Evolutionary conservation across 2,797 vertebrate genomes (phyloP).

Genomic region (Eurystomus glaucurus): DNA sequence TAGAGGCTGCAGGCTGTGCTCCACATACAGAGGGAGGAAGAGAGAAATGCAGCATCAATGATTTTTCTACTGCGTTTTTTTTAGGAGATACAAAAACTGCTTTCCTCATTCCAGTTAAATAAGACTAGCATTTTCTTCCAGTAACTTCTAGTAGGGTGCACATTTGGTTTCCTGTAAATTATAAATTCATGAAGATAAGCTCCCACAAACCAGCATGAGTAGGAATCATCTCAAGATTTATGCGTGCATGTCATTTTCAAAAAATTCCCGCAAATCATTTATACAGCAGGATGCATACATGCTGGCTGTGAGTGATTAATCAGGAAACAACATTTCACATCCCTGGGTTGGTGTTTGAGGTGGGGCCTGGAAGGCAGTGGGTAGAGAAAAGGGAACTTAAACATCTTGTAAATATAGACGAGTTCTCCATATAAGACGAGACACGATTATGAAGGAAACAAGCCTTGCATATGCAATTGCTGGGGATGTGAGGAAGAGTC

Average conservation of each 20-base stretch:
- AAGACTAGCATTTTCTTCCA: constrained; percentile 32
- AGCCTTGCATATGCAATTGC: neutral
- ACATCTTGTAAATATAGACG: neutral
- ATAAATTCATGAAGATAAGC: neutral
- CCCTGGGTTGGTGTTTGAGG: neutral
- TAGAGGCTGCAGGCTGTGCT: neutral
- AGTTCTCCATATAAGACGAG: neutral
- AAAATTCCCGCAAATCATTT: constrained; percentile 1
- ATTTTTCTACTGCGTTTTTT: neutral
- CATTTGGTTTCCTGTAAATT: constrained; percentile 40
- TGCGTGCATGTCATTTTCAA: neutral
- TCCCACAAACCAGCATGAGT: neutral
- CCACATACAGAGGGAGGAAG: neutral
- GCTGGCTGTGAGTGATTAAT: constrained; percentile 1
- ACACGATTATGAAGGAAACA: neutral
- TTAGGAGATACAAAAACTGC: constrained; percentile 1
- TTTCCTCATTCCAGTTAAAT: constrained; percentile 31
- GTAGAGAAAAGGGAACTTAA: neutral
- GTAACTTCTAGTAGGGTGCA: constrained; percentile 15
- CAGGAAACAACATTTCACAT: neutral
- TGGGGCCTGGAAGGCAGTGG: neutral
- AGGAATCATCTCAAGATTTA: constrained; percentile 48
- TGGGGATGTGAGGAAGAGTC: neutral
- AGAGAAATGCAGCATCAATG: neutral
- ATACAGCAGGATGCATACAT: neutral